Conservation (phyloP, 2,888 invertebrate genomes). For the Boloria euphrosyne region DNA sequence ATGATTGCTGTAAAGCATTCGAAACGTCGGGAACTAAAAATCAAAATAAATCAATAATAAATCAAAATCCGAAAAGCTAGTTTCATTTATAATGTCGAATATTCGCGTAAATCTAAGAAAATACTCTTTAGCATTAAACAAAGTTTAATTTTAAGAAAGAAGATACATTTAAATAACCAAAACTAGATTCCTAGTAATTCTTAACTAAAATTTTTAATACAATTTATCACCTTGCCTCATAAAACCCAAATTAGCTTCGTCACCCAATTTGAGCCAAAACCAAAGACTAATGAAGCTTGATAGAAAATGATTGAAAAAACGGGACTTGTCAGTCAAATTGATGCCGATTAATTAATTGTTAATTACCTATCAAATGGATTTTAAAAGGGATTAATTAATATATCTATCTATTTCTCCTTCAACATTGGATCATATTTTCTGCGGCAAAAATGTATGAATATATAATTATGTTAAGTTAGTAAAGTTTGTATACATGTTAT, state of each 20-base stretch:
- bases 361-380: slow-evolving; percentile 3
- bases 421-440: not conserved
- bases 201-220: not conserved
- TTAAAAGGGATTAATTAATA: not conserved
- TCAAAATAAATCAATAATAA: no score
- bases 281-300: slow-evolving; percentile 16
- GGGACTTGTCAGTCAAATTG: slow-evolving; percentile 8
- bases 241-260: slow-evolving; percentile 13
- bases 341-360: slow-evolving; percentile 4
- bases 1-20: no score
- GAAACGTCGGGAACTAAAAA: no score
- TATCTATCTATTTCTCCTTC: not conserved
- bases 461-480: no score
- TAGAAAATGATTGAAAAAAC: slow-evolving; percentile 3
- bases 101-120: no score
- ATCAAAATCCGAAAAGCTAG: no score
- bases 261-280: not conserved
- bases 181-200: not conserved
- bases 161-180: no score
- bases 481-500: no score
- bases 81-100: no score
- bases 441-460: no score
- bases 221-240: slow-evolving; percentile 2
- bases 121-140: no score
- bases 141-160: no score